Base-by-base conservation (phyloP, 2,113 vertebrate genomes). In the Onychostoma macrolepis region DNA sequence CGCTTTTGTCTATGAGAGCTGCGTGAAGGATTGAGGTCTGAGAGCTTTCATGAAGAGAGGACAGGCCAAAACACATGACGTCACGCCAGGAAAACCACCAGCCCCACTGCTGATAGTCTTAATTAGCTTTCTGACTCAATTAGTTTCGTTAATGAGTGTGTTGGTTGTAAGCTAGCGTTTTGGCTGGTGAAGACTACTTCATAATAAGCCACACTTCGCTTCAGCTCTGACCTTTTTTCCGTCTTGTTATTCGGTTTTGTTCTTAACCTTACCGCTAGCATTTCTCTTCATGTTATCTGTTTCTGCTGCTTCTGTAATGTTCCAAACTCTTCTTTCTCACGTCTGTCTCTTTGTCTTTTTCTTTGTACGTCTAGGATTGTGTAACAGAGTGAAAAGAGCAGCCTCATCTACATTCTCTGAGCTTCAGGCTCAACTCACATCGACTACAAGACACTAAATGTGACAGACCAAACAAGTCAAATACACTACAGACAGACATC, bases 71-170 rank as follows among this genome's bases (percentile, higher is more conserved):
- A 81, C 58, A 93, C 90, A 5, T 86, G 85, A 69, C 63, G 79
- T 87, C 86, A 74, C 8, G 13, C 77, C 4, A 43, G 10, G 78
- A 74, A 30, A 79, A 56, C 77, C 65, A 91, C 91, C 30, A 84
- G 84, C 87, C 87, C 80, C 65, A 82, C n/a, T 89, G 89, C 83
- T 92, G 91, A 89, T 91, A 91, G 89, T 90, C 91, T 84, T 90
- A 93, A 93, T 93, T 91, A 92, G 88, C 48, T 87, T 91, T 90
- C 84, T 80, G 85, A 87, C 89, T 87, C 83, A 41, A 82, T 74
- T 75, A 77, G 88, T 86, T 85, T 83, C 88, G 91, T 85, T 90
- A 72, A 84, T 91, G 87, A 88, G 33, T 90, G 85, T 81, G 82
- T 69, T 92, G 87, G 80, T 75, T 91, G 65, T 74, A 87, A 90